These are phyloP conservation scores for Brachionus angularis DNA, from an alignment of 1,140 invertebrate species.

Conservation along the genomic window DNA sequence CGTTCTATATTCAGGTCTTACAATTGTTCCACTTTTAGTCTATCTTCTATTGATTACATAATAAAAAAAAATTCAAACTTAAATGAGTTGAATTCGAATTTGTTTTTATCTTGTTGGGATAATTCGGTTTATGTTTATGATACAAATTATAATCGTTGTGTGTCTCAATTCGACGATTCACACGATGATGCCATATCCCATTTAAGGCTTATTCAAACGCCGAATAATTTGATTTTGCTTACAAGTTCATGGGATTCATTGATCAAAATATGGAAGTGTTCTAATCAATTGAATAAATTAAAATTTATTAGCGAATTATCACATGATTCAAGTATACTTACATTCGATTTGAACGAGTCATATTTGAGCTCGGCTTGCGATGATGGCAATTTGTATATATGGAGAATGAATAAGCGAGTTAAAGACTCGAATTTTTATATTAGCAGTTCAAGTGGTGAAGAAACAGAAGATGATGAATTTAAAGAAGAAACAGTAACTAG, in stretches of 20 bases:
- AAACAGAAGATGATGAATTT: no score
- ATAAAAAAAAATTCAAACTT: neutral
- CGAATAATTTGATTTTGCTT: neutral
- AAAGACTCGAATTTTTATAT: neutral
- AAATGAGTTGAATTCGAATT: no score
- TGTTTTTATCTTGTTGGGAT: slow-evolving; percentile 34
- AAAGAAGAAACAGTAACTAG: no score
- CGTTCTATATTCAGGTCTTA: slow-evolving; percentile 28
- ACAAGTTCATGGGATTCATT: slow-evolving; percentile 42
- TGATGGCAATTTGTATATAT: neutral
- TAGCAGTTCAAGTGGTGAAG: no score
- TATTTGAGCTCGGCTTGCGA: slow-evolving; percentile 9
- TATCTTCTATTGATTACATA: slow-evolving; percentile 14
- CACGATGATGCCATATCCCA: slow-evolving; percentile 31
- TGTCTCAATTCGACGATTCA: neutral
- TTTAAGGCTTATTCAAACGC: neutral
- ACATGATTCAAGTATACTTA: slow-evolving; percentile 24
- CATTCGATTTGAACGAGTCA: slow-evolving; percentile 1
- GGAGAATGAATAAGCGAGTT: neutral
- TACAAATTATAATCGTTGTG: slow-evolving; percentile 38
- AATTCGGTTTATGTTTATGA: slow-evolving; percentile 41
- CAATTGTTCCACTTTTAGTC: slow-evolving; percentile 9
- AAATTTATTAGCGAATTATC: slow-evolving; percentile 5
- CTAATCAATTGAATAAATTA: neutral
- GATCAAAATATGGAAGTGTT: slow-evolving; percentile 12